Evolutionary conservation across 2,797 vertebrate species (phyloP).

Genomic region (Notolepis coatsorum): DNA sequence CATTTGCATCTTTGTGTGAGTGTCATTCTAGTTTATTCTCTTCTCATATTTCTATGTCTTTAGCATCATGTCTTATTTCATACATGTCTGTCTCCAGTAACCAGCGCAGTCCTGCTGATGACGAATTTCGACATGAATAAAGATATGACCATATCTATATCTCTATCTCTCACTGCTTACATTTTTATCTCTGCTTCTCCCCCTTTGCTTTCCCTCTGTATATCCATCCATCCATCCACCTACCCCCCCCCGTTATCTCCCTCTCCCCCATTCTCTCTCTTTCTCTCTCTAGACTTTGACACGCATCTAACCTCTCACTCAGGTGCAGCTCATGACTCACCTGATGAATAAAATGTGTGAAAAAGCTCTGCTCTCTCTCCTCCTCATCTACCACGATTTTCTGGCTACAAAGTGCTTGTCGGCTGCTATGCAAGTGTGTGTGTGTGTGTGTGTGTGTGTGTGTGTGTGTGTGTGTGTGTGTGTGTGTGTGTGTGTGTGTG

Average conservation of each 20-base stretch:
- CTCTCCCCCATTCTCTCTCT: background rate
- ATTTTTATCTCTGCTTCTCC: too few relatives aligned
- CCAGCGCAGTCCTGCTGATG: too few relatives aligned
- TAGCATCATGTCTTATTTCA: too few relatives aligned
- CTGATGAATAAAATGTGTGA: conserved; percentile 6
- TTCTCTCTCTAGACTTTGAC: background rate
- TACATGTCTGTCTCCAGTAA: too few relatives aligned
- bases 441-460: background rate
- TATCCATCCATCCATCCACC: background rate
- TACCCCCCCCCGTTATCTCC: background rate
- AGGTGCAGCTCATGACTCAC: background rate
- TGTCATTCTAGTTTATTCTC: too few relatives aligned
- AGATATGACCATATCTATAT: too few relatives aligned
- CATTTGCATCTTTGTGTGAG: too few relatives aligned
- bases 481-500: background rate
- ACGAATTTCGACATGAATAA: too few relatives aligned
- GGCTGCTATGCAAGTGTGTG: background rate
- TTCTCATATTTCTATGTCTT: too few relatives aligned
- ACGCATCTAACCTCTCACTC: background rate
- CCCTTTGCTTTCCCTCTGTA: background rate
- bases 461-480: background rate
- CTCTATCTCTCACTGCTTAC: background rate
- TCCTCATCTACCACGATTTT: background rate
- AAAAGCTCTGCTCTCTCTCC: background rate
- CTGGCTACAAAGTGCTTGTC: background rate